Evolutionary conservation across 2,888 invertebrate genomes (phyloP), one percentile per base, ranked within the genome.

Genomic region (Apamea crenata): DNA sequence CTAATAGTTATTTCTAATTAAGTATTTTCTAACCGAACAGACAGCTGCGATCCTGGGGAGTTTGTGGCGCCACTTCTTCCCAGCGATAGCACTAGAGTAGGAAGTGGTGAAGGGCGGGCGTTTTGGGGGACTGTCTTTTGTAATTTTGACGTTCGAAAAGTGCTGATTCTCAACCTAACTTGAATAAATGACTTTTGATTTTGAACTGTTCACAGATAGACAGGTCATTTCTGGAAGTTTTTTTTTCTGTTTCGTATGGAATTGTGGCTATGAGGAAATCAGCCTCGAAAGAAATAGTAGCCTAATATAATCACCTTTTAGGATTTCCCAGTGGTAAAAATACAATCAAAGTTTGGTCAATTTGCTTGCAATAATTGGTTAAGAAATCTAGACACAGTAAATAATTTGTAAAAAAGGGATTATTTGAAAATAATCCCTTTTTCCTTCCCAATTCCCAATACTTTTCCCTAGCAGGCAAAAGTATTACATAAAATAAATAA

Each of bases 251-350:
- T 69, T 78, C 8, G 18, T 36, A 18, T 14, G 7, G 36, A 56
- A 68, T 65, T 65, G 44, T 53, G 16, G 6, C 56, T 59, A 59
- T 40, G 0, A 61, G 67, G 32, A 77, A 81, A 71, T 68, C 44
- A 61, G 1, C 21, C n/a, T 36, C 36, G 16, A 16, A 32, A 77
- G 47, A 44, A 68, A 56, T 36, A 2, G 12, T 29, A 56, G 16
- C 29, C 16, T 50, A 47, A 47, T 63, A 56, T 63, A 10, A 29
- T n/a, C 0, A 70, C 18, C 4, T 50, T 69, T 53, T 56, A 40
- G 3, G 25, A 73, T 83, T 83, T 83, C 59, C 56, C 72, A 10
- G 40, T 65, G 53, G 71, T 36, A 25, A 59, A 77, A 65, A 67
- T n/a, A 67, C 44, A 63, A 71, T 61, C 36, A 53, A 76, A 66